Percentiles rank a stretch among this genome's conserved stretches.
phyloP scores from a whole-genome alignment of 2,797 vertebrate species.

The Pristis pectinata region DNA sequence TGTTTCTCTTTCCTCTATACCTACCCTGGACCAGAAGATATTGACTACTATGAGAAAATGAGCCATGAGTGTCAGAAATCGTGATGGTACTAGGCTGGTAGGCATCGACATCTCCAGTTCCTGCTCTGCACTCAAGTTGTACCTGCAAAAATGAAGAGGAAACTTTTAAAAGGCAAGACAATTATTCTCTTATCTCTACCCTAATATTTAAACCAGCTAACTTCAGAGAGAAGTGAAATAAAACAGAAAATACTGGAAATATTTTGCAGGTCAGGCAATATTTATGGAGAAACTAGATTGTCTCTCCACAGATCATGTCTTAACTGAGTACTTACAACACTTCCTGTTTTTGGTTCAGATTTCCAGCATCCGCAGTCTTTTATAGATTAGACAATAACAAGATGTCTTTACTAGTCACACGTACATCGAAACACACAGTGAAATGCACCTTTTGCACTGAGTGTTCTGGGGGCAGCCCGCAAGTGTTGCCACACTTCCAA shows the following conservation, averaged over 20 bases:
- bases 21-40: slow-evolving; percentile 83
- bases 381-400: too few relatives aligned
- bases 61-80: slow-evolving; percentile 74
- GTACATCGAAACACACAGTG: too few relatives aligned
- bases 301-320: too few relatives aligned
- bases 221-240: neutral
- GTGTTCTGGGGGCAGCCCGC: too few relatives aligned
- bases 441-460: too few relatives aligned
- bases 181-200: neutral
- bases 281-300: too few relatives aligned
- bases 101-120: slow-evolving; percentile 60
- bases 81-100: slow-evolving; percentile 68
- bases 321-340: too few relatives aligned
- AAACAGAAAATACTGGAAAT: neutral
- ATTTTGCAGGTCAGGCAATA: too few relatives aligned
- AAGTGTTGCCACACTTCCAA: too few relatives aligned
- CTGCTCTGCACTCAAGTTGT: neutral
- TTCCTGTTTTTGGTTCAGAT: too few relatives aligned
- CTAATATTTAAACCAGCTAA: neutral
- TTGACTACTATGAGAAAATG: slow-evolving; percentile 82
- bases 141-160: neutral
- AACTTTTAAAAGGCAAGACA: neutral
- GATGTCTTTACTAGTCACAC: too few relatives aligned
- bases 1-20: slow-evolving; percentile 38
- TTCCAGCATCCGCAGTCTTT: too few relatives aligned